These are phyloP conservation scores for Thumatha senex DNA, from an alignment of 2,888 invertebrate genomes.

Conservation along the genomic window DNA sequence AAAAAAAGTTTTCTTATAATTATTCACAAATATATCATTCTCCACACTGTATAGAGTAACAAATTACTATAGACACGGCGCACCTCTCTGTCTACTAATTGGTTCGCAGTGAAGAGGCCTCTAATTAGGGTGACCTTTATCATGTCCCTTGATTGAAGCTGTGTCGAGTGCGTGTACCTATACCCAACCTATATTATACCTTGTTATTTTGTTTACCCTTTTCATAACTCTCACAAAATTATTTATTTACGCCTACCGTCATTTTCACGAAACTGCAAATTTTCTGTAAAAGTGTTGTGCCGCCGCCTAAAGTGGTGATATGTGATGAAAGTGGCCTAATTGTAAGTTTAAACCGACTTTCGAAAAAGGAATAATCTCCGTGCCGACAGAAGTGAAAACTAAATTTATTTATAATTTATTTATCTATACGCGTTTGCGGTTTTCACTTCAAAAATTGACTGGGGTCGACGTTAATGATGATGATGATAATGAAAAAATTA, in stretches of 20 bases:
- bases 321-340: too few relatives aligned
- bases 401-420: too few relatives aligned
- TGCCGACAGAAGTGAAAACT: too few relatives aligned
- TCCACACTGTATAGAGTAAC: neutral
- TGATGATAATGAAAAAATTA: too few relatives aligned
- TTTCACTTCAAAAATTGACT: too few relatives aligned
- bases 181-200: neutral
- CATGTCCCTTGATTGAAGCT: constrained; percentile 26
- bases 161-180: constrained; percentile 5
- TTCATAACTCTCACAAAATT: neutral
- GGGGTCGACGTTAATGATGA: too few relatives aligned
- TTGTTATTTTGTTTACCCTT: constrained; percentile 2
- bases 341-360: too few relatives aligned
- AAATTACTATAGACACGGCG: neutral
- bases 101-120: constrained; percentile 16
- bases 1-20: neutral
- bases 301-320: too few relatives aligned
- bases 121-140: constrained; percentile 33
- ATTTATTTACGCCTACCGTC: neutral
- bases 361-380: too few relatives aligned
- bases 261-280: neutral
- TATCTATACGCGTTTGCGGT: too few relatives aligned
- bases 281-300: too few relatives aligned
- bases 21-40: neutral
- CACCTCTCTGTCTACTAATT: constrained; percentile 17